Base-by-base conservation (phyloP, 2,113 vertebrate species). In the Gadus macrocephalus region DNA sequence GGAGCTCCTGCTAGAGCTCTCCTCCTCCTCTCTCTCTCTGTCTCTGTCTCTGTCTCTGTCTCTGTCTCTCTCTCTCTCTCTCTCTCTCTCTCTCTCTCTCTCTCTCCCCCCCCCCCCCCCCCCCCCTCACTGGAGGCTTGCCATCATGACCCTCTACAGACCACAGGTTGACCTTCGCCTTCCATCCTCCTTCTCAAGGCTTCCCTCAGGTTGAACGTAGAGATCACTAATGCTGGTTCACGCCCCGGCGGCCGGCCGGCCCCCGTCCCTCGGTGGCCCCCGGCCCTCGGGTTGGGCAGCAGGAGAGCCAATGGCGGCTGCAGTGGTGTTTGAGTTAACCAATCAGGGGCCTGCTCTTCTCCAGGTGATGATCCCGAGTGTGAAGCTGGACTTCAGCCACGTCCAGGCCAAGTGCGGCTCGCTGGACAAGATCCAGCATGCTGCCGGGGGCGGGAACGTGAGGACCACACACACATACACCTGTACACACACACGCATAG, bases 301-400 rank as follows among this genome's bases (percentile, higher is more conserved):
- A 58, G 15, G 55, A n/a, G 55, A 58, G 55, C 55, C 55, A 35
- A 35, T 35, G 4, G 31, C 31, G 31, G 31, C 31, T 35, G 4
- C 4, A 58, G 55, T 17, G 5, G 16, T 14, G 55, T 58, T 58
- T 58, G 55, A n/a, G n/a, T n/a, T 49, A 49, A 49, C 6, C 42
- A 12, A 49, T 49, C 11, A 1, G 42, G 42, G 42, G 42, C 64
- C 68, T 90, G 69, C 89, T 79, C 22, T 77, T 70, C 72, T 15
- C 4, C 81, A 91, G 90, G 90, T 91, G 71, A 88, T 89, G 84
- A 91, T 91, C 71, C 89, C 90, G 55, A 91, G 86, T 28, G 89
- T 91, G 53, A 91, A 90, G 79, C 80, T 90, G 87, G 90, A 91
- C 81, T 91, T 85, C 63, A 91, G 89, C 83, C 89, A 91, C 67